Conservation (phyloP, 1,140 invertebrate genomes). For the Elymnias hypermnestra region DNA sequence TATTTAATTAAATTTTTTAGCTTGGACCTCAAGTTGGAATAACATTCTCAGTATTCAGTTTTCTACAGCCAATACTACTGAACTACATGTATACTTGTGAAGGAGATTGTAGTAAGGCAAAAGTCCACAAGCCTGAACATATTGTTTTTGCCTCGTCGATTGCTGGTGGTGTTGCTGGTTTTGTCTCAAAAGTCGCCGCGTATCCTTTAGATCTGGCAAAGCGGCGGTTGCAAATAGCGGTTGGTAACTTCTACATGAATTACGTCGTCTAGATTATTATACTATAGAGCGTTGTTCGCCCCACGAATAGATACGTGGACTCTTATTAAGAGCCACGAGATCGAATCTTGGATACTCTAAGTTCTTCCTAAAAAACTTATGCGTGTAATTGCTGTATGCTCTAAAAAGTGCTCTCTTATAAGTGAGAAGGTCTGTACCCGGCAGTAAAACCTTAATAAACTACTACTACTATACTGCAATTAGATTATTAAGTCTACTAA, state of each 20-base stretch:
- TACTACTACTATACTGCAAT: too few species aligned
- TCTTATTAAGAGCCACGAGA: too few species aligned
- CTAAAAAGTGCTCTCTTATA: too few species aligned
- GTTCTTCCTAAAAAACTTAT: too few species aligned
- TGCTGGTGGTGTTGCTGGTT: constrained; percentile 38
- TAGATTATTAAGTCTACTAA: too few species aligned
- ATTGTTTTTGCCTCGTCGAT: constrained; percentile 43
- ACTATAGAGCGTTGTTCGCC: too few species aligned
- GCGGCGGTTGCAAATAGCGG: constrained; percentile 50
- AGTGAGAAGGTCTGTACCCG: too few species aligned
- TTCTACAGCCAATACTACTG: constrained; percentile 40
- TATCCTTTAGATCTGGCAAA: constrained; percentile 61
- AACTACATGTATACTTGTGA: constrained; percentile 21
- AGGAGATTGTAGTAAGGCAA: constrained; percentile 12
- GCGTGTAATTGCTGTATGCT: too few species aligned
- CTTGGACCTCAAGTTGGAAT: constrained; percentile 53
- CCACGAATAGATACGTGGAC: too few species aligned
- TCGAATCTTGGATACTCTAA: too few species aligned
- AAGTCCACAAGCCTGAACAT: constrained; percentile 28
- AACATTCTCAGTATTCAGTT: constrained; percentile 48
- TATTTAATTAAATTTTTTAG: constrained; percentile 24
- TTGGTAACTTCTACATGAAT: constrained; percentile 31
- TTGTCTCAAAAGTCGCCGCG: constrained; percentile 46
- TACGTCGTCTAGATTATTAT: too few species aligned
- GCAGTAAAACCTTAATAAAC: too few species aligned